These are phyloP conservation scores for Suricata suricatta DNA, from an alignment of 2,113 vertebrate species.

Conservation along the genomic window DNA sequence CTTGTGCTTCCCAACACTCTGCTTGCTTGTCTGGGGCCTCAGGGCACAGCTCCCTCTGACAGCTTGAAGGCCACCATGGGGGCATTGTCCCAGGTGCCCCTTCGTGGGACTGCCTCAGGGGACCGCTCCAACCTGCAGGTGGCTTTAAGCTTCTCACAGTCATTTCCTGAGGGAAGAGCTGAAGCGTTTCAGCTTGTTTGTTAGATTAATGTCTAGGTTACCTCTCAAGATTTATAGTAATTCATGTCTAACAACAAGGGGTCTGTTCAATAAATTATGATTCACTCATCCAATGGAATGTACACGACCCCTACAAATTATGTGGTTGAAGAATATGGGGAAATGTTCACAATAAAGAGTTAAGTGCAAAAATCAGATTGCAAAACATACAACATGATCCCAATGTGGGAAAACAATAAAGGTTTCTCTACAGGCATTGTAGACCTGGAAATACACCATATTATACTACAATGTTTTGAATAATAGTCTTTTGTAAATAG, in stretches of 20 bases:
- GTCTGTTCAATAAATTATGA: not conserved
- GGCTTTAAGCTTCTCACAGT: not conserved
- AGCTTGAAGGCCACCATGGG: not conserved
- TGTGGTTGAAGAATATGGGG: not conserved
- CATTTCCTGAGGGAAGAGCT: not conserved
- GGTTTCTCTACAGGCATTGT: fast-evolving
- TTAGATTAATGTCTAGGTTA: constrained; percentile 17
- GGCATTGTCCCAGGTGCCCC: not conserved
- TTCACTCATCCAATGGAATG: not conserved
- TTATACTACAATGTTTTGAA: not conserved
- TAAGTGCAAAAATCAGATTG: not conserved
- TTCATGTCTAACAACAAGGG: not conserved
- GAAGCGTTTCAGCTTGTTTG: not conserved
- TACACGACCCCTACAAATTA: not conserved
- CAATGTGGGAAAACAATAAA: not conserved
- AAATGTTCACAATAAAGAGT: not conserved
- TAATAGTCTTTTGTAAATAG: not conserved
- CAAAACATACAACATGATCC: not conserved
- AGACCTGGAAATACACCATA: not conserved
- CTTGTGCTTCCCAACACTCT: no score
- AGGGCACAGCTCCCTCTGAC: not conserved
- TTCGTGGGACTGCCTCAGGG: fast-evolving
- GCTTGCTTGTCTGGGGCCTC: fast-evolving
- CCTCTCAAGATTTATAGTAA: constrained; percentile 30
- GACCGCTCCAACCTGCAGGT: fast-evolving